Conservation (phyloP, 2,797 vertebrate genomes). For the Pseudochirops cupreus region DNA sequence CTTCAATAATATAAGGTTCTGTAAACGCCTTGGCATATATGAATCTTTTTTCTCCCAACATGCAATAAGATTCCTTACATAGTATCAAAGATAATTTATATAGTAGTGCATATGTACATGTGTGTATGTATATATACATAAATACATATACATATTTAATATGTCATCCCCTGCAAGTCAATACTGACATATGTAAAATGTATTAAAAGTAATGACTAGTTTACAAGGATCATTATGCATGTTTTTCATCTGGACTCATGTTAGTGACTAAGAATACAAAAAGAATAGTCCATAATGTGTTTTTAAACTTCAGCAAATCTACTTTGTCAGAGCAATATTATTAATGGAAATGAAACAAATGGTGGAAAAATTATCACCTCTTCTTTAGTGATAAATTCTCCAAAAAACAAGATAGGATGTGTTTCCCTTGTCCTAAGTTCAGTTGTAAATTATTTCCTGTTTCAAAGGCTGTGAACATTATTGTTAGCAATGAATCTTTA, state of each 20-base stretch:
- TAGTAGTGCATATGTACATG: too few species aligned
- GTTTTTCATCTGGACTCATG: conserved; percentile 12
- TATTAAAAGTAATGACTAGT: background rate
- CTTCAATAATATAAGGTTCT: background rate
- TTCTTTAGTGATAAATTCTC: background rate
- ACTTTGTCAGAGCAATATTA: background rate
- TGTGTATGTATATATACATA: too few species aligned
- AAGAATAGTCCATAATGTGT: background rate
- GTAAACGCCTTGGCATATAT: background rate
- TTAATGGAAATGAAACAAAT: conserved; percentile 1
- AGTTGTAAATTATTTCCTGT: background rate
- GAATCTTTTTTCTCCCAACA: background rate
- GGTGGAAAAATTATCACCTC: background rate
- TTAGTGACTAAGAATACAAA: conserved; percentile 11
- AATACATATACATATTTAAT: background rate
- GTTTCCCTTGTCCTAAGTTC: background rate
- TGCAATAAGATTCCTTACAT: background rate
- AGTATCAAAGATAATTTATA: background rate
- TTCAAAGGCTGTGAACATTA: conserved; percentile 1
- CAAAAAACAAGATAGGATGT: background rate
- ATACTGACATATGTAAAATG: background rate
- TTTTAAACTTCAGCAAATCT: background rate
- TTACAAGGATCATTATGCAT: background rate
- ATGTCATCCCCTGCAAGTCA: background rate
- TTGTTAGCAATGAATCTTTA: conserved; percentile 20